Evolutionary conservation across 2,888 invertebrate species (phyloP).

Genomic region (Brachypterus glaber): DNA sequence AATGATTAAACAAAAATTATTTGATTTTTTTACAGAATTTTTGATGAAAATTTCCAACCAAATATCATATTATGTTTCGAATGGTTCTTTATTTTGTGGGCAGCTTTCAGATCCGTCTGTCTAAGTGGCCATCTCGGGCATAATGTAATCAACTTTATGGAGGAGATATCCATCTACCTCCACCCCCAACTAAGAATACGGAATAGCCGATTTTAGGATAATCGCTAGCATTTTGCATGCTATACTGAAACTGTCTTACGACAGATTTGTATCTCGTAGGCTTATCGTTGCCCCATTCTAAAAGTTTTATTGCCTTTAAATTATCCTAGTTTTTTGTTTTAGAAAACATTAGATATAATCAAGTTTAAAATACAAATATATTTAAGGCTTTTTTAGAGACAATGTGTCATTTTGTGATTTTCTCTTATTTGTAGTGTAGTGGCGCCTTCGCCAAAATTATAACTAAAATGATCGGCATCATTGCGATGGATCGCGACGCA

Average conservation of each 20-base stretch:
- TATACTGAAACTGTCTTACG: slow-evolving; percentile 21
- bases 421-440: not conserved
- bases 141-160: slow-evolving; percentile 29
- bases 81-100: too few relatives aligned
- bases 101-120: slow-evolving; percentile 21
- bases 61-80: too few relatives aligned
- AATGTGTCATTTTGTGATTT: not conserved
- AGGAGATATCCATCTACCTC: slow-evolving; percentile 26
- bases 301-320: slow-evolving; percentile 18
- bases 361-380: not conserved
- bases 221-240: slow-evolving; percentile 23
- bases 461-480: too few relatives aligned
- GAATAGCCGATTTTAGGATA: slow-evolving; percentile 26
- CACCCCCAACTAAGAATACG: slow-evolving; percentile 23
- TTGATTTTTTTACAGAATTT: too few relatives aligned
- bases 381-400: not conserved
- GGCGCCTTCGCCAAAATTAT: too few relatives aligned
- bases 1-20: too few relatives aligned
- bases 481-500: too few relatives aligned
- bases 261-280: slow-evolving; percentile 22
- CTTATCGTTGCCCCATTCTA: slow-evolving; percentile 19
- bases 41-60: too few relatives aligned
- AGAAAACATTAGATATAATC: not conserved
- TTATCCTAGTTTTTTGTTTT: not conserved
- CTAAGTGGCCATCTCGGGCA: slow-evolving; percentile 24